These are phyloP conservation scores for Laticauda colubrina DNA, from an alignment of 2,113 vertebrate species.

Conservation along the genomic window DNA sequence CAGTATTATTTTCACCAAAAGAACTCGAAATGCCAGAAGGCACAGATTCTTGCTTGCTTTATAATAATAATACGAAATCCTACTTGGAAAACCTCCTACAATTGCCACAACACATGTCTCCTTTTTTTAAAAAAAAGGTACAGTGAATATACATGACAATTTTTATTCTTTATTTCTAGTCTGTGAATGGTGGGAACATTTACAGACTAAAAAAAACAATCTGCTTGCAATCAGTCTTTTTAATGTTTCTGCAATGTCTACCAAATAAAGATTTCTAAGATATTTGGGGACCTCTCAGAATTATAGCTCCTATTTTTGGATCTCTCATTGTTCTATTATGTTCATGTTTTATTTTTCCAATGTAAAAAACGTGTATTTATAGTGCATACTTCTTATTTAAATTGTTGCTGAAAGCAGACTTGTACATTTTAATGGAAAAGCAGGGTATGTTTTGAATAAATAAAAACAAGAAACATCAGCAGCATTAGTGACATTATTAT, in stretches of 20 bases:
- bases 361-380: not conserved
- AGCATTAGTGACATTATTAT: not conserved
- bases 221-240: not conserved
- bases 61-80: not conserved
- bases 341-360: not conserved
- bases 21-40: not conserved
- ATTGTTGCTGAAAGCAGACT: not conserved
- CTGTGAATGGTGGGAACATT: not conserved
- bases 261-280: not conserved
- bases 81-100: not conserved
- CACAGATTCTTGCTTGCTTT: not conserved
- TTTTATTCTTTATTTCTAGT: not conserved
- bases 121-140: not conserved
- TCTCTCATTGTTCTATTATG: not conserved
- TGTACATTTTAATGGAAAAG: not conserved
- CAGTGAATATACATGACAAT: not conserved
- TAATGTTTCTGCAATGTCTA: not conserved
- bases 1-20: not conserved
- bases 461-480: not conserved
- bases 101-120: not conserved
- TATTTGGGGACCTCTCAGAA: not conserved
- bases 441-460: not conserved
- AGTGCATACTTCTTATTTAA: not conserved
- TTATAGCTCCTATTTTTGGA: not conserved
- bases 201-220: not conserved